phyloP scores from a whole-genome alignment of 2,797 vertebrate genomes.

The Huso huso region DNA sequence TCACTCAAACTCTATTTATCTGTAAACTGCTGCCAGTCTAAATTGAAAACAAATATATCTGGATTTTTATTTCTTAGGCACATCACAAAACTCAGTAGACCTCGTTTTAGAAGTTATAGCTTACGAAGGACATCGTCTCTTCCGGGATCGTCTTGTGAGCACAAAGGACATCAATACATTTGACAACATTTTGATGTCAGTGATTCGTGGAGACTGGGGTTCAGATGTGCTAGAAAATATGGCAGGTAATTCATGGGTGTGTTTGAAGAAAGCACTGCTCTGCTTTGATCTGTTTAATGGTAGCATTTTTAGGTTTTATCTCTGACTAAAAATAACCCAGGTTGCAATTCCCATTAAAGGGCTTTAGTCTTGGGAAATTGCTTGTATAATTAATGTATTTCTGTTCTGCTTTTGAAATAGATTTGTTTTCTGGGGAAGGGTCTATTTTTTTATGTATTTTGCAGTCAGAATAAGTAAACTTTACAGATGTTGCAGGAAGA shows the following conservation, averaged over 20 bases:
- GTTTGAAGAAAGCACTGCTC: not conserved
- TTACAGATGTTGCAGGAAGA: too few species aligned
- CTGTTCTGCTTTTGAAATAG: too few species aligned
- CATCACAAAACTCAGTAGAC: conserved; percentile 58
- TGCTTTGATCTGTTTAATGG: not conserved
- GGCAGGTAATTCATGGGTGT: conserved; percentile 62
- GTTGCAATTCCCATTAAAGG: too few species aligned
- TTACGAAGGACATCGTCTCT: conserved; percentile 83
- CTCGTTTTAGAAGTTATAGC: conserved; percentile 81
- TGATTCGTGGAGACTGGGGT: conserved; percentile 82
- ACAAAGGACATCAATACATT: conserved; percentile 75
- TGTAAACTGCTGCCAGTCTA: too few species aligned
- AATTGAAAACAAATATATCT: too few species aligned
- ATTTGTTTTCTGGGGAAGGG: too few species aligned
- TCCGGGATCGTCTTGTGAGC: conserved; percentile 85
- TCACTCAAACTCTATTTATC: not conserved
- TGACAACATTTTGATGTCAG: conserved; percentile 80
- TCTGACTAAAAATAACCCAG: too few species aligned
- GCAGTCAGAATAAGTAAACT: too few species aligned
- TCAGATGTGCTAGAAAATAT: conserved; percentile 78
- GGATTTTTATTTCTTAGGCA: conserved; percentile 40
- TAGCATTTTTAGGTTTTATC: too few species aligned
- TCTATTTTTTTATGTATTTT: too few species aligned
- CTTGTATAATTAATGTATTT: too few species aligned
- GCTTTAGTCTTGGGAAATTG: too few species aligned